Evolutionary conservation across 2,888 invertebrate genomes (phyloP), one percentile per base, ranked within the genome.

Genomic region (Alloscopus bannaensis): DNA sequence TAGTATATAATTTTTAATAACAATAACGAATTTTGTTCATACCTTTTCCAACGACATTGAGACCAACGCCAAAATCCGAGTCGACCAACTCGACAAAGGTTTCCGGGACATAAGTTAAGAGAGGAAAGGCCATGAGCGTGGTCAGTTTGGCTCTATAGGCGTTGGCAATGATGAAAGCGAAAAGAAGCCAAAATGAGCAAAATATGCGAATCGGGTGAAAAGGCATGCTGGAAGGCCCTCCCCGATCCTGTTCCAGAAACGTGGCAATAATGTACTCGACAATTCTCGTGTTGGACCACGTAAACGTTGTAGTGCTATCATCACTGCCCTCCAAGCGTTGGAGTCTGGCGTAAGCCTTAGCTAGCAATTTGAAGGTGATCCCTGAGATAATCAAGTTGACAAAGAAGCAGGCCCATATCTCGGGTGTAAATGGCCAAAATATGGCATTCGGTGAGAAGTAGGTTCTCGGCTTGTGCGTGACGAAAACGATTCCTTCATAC

Each of bases 21-120:
- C n/a, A n/a, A n/a, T n/a, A n/a, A n/a, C n/a, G n/a, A n/a, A n/a
- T n/a, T n/a, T n/a, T n/a, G n/a, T n/a, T n/a, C n/a, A n/a, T n/a
- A n/a, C n/a, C n/a, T 72, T 62, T 79, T 8, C 84, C 83, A 31
- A 81, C 60, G 24, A 73, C 80, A 57, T 84, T 81, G 3, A 81
- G 57, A 0, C 72, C 76, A 3, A 80, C 80, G 0, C 42, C 28
- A 59, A 69, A 84, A 55, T 79, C 47, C 0, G 83, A 81, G 31
- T 80, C 26, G 0, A 75, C 83, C 20, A 84, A 60, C 36, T 84
- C 80, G 13, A 75, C 62, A 45, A 81, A 84, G 0, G 71, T 81
- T 13, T 52, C 50, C 6, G 84, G 84, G 1, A 81, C 69, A 40
- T 36, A 42, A 13, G 70, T 66, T 18, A 28, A 3, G 0, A 73